phyloP scores from a whole-genome alignment of 2,888 invertebrate genomes.

The Andrena fulva region DNA sequence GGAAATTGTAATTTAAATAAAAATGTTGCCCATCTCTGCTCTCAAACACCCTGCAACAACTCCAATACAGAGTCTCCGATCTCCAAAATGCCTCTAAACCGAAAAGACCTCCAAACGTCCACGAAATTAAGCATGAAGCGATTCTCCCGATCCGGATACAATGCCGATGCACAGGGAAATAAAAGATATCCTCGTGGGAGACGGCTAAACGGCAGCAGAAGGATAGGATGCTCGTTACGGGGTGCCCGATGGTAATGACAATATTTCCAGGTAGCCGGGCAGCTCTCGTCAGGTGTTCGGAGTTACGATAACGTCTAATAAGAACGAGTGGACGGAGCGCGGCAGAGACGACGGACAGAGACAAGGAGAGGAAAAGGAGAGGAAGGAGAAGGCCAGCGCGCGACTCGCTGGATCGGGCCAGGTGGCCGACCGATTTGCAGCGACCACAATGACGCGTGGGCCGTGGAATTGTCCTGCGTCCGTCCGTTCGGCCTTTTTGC shows the following conservation, averaged over 20 bases:
- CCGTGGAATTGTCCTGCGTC: constrained; percentile 68
- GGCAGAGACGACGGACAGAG: constrained; percentile 28
- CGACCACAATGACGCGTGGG: constrained; percentile 80
- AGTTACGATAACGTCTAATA: constrained; percentile 60
- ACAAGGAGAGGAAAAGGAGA: constrained; percentile 34
- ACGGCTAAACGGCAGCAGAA: constrained; percentile 18
- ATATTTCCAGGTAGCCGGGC: constrained; percentile 49
- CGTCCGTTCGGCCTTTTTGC: constrained; percentile 49
- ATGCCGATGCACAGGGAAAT: constrained; percentile 8
- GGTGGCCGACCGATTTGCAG: constrained; percentile 80
- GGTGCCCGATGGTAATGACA: constrained; percentile 25
- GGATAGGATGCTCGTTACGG: constrained; percentile 38
- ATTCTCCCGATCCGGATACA: no score
- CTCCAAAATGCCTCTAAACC: neutral
- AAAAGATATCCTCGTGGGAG: constrained; percentile 43
- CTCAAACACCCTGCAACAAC: neutral
- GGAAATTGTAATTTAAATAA: no score
- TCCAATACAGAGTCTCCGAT: neutral
- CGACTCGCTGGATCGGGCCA: constrained; percentile 70
- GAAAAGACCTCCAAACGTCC: neutral
- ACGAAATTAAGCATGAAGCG: no score
- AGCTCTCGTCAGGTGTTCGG: constrained; percentile 55
- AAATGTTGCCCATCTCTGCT: neutral
- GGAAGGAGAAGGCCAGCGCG: constrained; percentile 54
- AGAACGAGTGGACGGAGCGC: constrained; percentile 46